Evolutionary conservation across 2,797 vertebrate species (phyloP), one percentile per base, ranked within the genome.

Genomic region (Coccyzus lansbergi): DNA sequence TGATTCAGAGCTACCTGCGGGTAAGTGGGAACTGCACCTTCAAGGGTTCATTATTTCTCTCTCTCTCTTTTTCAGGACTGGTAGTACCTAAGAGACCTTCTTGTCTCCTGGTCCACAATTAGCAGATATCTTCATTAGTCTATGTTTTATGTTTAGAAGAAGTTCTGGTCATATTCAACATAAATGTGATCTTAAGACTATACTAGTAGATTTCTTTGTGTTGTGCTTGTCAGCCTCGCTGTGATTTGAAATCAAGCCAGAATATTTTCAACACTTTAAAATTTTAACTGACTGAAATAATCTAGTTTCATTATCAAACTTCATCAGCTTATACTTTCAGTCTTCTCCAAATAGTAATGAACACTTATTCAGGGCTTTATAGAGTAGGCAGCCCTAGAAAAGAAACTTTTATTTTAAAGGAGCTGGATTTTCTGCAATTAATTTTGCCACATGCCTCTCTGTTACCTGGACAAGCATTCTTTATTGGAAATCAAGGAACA

Each of bases 1-100:
- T 58, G 33, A 58, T 58, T 56, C n/a, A 58, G 70, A 80, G 29
- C 21, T 74, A 78, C 63, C 93, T 97, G 60, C 65, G 88, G 96
- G 97, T 98, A 94, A 63, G 85, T 53, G 28, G 42, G 12, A 13
- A 25, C 31, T 36, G 36, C 25, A 14, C 18, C 10, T 68, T 64
- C 18, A 20, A 38, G 21, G 6, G 10, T 56, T 44, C 67, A 49
- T 28, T 52, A n/a, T 75, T 90, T 48, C 22, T 55, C 17, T 60
- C n/a, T n/a, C 33, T 83, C 24, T n/a, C n/a, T 56, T 89, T 49
- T 68, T 78, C 40, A 34, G 31, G 26, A 44, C 10, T 71, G 71
- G 4, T 4, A 62, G 10, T 36, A 71, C 38, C 63, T 55, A 65
- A 76, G 42, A 52, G 12, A 21, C 69, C 34, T 60, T 86, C 17